These are phyloP conservation scores for Callyntrura guangdongensis DNA, from an alignment of 2,888 invertebrate genomes.

Conservation along the genomic window DNA sequence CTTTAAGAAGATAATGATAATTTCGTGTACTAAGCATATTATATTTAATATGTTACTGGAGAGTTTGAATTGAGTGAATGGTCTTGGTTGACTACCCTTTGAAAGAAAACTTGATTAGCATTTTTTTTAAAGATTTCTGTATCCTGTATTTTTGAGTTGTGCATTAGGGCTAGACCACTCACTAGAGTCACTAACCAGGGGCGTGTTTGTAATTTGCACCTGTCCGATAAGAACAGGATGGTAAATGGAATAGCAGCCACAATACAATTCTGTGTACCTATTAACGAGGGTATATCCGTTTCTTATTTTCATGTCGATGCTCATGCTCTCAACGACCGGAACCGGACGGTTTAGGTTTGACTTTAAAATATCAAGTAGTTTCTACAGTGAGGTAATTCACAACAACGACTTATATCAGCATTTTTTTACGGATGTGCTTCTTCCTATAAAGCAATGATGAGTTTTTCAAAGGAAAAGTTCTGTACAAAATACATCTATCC, in stretches of 20 bases:
- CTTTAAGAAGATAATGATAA: not conserved
- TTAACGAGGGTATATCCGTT: not conserved
- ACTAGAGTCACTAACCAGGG: not conserved
- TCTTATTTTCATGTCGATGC: not conserved
- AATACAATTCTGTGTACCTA: not conserved
- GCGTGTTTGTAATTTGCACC: not conserved
- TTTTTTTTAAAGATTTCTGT: not conserved
- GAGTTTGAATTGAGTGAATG: not conserved
- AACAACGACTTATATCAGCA: too few relatives aligned
- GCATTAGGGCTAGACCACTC: not conserved
- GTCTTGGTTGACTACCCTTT: not conserved
- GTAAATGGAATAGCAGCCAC: not conserved
- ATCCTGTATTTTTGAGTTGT: not conserved
- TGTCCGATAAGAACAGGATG: not conserved
- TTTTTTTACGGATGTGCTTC: too few relatives aligned
- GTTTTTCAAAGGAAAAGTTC: too few relatives aligned
- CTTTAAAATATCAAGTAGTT: too few relatives aligned
- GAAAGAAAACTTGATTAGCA: conserved; percentile 20
- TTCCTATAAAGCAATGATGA: too few relatives aligned
- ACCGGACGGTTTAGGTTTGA: too few relatives aligned
- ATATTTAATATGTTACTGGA: conserved; percentile 28
- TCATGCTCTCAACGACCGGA: not conserved
- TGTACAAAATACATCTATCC: too few relatives aligned
- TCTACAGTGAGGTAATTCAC: too few relatives aligned
- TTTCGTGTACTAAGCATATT: not conserved